Percentiles rank a stretch among this genome's conserved stretches.
Evolutionary conservation across 2,113 vertebrate species (phyloP).

Genomic region (Blennius ocellaris): DNA sequence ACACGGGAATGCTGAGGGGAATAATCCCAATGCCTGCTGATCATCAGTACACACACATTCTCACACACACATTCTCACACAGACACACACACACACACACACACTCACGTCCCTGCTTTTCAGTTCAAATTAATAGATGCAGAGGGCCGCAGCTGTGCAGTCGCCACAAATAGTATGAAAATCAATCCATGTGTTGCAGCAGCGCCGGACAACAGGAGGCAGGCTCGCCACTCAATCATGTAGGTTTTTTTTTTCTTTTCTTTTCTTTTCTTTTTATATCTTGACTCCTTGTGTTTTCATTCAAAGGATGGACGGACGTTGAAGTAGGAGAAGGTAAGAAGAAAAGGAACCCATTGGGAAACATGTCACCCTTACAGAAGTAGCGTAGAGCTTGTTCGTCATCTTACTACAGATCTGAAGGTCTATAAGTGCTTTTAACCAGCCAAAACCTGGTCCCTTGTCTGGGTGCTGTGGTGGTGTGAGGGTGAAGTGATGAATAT

Average conservation of each 20-base stretch:
- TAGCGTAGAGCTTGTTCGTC: constrained; percentile 27
- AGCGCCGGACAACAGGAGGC: constrained; percentile 22
- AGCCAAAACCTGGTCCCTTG: background rate
- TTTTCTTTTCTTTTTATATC: constrained; percentile 1
- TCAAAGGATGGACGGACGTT: constrained; percentile 19
- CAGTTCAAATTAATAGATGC: constrained; percentile 26
- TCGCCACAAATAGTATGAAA: constrained; percentile 55
- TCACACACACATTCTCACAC: constrained; percentile 17
- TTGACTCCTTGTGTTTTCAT: constrained; percentile 31
- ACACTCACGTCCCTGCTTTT: constrained; percentile 25
- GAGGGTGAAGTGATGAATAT: background rate
- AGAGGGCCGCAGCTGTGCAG: constrained; percentile 21
- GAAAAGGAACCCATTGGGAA: constrained; percentile 1
- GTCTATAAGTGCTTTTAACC: constrained; percentile 12
- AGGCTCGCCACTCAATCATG: background rate
- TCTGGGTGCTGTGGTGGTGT: background rate
- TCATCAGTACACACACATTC: constrained; percentile 33
- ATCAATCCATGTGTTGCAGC: constrained; percentile 63
- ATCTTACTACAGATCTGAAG: constrained; percentile 16
- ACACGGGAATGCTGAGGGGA: constrained; percentile 45
- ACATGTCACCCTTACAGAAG: background rate
- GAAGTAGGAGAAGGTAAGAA: background rate
- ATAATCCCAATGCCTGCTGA: constrained; percentile 44
- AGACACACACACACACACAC: background rate
- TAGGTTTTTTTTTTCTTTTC: rapidly evolving